These are phyloP conservation scores for Dendrocopos noguchii DNA, from an alignment of 2,113 vertebrate species.

Conservation along the genomic window DNA sequence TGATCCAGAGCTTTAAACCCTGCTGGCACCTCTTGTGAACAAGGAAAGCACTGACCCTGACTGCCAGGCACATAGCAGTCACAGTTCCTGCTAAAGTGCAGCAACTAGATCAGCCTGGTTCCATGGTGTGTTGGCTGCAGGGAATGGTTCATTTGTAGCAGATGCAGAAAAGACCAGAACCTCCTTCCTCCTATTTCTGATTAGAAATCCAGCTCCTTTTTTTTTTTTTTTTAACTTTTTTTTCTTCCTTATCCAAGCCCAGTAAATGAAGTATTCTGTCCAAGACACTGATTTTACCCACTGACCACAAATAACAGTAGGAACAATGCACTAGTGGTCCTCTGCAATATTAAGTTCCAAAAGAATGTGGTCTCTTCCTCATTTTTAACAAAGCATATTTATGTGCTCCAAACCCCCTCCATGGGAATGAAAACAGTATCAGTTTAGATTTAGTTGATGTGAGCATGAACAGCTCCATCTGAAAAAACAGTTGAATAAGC, in stretches of 20 bases:
- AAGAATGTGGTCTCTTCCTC: background rate
- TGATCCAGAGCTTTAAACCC: background rate
- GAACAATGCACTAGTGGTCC: background rate
- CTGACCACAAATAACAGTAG: background rate
- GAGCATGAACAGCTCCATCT: background rate
- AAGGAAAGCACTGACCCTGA: background rate
- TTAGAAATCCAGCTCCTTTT: background rate
- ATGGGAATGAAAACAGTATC: background rate
- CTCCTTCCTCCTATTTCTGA: background rate
- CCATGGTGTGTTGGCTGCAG: background rate
- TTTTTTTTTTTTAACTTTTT: background rate
- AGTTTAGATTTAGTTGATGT: background rate
- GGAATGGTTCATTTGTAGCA: background rate
- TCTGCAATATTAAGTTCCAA: background rate
- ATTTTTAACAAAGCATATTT: background rate
- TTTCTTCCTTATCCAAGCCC: background rate
- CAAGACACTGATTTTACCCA: background rate
- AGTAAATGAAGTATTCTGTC: background rate
- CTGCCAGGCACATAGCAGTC: background rate
- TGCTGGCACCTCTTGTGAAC: background rate
- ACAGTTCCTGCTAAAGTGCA: background rate
- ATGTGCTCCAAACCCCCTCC: background rate
- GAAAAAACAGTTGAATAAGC: background rate
- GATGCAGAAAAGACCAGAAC: background rate
- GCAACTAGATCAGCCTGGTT: background rate